Percentiles rank a stretch among this genome's conserved stretches.
Evolutionary conservation across 2,888 invertebrate species (phyloP).

Genomic region (Acanthosepion lycidas): DNA sequence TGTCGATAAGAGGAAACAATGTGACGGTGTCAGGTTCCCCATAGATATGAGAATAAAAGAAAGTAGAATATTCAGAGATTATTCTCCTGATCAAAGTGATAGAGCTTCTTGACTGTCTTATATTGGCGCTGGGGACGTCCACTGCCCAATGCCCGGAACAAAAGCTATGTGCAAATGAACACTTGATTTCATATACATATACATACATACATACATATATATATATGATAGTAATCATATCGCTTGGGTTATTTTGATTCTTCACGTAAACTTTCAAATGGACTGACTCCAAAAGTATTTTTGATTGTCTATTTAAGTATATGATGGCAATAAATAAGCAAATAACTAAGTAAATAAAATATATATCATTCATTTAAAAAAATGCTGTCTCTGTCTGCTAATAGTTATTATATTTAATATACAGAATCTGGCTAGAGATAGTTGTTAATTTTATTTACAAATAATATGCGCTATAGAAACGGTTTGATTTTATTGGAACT

Average conservation of each 20-base stretch:
- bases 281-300: not conserved
- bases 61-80: slow-evolving; percentile 33
- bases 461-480: too few species aligned
- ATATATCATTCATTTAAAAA: too few species aligned
- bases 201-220: not conserved
- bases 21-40: not conserved
- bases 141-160: not conserved
- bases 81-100: not conserved
- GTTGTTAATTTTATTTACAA: too few species aligned
- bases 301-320: not conserved
- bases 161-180: not conserved
- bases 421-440: too few species aligned
- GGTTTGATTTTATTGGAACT: too few species aligned
- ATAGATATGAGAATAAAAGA: not conserved
- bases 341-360: not conserved
- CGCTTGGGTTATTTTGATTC: not conserved
- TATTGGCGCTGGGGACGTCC: not conserved
- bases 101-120: not conserved
- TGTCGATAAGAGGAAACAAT: not conserved
- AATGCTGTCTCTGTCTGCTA: too few species aligned
- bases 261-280: not conserved
- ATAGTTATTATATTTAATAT: too few species aligned
- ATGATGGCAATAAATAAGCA: not conserved
- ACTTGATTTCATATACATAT: not conserved
- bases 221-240: not conserved